Evolutionary conservation across 2,888 invertebrate species (phyloP).

Genomic region (Digitonthophagus gazella): DNA sequence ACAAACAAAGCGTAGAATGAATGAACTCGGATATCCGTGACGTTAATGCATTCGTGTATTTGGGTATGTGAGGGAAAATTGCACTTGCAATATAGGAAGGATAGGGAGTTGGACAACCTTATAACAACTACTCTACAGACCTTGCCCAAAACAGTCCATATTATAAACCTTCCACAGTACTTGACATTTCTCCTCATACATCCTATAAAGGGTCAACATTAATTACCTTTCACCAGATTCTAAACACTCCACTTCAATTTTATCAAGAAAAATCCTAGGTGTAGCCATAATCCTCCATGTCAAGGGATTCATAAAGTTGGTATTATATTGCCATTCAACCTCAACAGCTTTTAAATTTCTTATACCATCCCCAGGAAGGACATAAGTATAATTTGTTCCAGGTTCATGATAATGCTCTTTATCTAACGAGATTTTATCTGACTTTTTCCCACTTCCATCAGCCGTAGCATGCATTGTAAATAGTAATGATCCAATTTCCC

Average conservation of each 20-base stretch:
- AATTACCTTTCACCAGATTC: conserved; percentile 63
- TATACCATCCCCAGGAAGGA: conserved; percentile 67
- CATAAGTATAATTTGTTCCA: conserved; percentile 64
- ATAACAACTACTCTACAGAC: too few relatives aligned
- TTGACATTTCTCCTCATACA: not conserved
- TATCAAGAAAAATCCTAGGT: conserved; percentile 72
- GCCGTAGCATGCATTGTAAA: conserved; percentile 64
- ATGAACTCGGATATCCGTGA: too few relatives aligned
- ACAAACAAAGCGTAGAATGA: too few relatives aligned
- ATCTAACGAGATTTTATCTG: conserved; percentile 42
- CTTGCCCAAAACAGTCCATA: not conserved
- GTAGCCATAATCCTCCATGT: conserved; percentile 77
- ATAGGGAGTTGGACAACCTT: too few relatives aligned
- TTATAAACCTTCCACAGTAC: not conserved
- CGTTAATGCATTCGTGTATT: too few relatives aligned
- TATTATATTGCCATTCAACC: conserved; percentile 77
- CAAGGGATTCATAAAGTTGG: conserved; percentile 75
- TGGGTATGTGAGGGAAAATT: too few relatives aligned
- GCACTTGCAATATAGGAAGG: too few relatives aligned
- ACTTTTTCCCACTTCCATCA: conserved; percentile 46
- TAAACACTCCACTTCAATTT: conserved; percentile 68
- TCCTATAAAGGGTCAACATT: not conserved
- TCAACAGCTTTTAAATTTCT: conserved; percentile 65
- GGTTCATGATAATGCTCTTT: conserved; percentile 64
- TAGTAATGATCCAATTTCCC: conserved; percentile 73